phyloP scores from a whole-genome alignment of 2,797 vertebrate species.

The Diceros bicornis region DNA sequence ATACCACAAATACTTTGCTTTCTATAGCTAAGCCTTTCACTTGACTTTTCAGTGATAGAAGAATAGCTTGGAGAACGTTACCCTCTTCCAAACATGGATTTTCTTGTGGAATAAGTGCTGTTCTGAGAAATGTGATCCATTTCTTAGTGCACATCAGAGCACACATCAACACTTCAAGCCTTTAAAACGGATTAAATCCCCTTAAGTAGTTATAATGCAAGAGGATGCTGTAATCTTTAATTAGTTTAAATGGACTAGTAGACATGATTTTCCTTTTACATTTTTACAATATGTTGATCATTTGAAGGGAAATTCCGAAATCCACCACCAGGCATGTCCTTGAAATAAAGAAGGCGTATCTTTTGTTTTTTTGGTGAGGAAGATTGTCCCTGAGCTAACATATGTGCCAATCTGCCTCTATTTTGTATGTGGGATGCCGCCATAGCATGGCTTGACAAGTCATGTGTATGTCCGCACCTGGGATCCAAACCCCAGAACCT shows the following conservation, averaged over 20 bases:
- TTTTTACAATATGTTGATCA: not conserved
- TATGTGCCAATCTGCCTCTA: no score
- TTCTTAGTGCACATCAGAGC: not conserved
- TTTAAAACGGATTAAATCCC: slow-evolving; percentile 27
- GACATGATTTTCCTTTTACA: not conserved
- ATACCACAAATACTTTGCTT: slow-evolving; percentile 22
- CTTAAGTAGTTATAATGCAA: not conserved
- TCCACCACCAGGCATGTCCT: not conserved
- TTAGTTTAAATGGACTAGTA: not conserved
- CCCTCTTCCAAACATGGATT: not conserved
- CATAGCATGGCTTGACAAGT: no score
- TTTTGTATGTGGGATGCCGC: no score
- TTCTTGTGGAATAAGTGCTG: not conserved
- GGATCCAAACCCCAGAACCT: no score
- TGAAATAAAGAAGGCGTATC: not conserved
- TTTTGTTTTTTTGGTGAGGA: not conserved
- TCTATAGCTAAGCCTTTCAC: not conserved
- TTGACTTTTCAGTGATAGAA: slow-evolving; percentile 22
- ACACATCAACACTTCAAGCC: not conserved
- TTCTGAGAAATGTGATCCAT: not conserved
- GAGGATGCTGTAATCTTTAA: not conserved
- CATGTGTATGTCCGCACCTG: no score
- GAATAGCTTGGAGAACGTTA: not conserved
- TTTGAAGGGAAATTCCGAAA: slow-evolving; percentile 10
- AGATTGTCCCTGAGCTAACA: no score